A percentile compares a stretch with the other conserved stretches of the same genome.
phyloP scores from a whole-genome alignment of 2,888 invertebrate species.

The Globia sparganii region DNA sequence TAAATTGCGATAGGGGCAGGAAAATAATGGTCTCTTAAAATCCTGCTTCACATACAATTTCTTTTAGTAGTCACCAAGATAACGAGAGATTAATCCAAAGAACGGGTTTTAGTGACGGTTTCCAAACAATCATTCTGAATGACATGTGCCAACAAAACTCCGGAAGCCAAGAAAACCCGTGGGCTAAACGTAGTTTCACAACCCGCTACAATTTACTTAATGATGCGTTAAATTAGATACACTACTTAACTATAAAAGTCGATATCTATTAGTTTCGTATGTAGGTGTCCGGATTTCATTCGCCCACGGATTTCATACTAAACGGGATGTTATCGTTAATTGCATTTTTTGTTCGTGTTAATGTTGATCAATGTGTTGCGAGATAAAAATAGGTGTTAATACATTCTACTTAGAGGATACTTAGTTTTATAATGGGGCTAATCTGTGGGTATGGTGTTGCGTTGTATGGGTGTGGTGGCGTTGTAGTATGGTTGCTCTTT shows the following conservation, averaged over 20 bases:
- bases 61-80: neutral
- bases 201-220: slow-evolving; percentile 62
- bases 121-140: slow-evolving; percentile 16
- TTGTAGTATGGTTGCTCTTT: neutral
- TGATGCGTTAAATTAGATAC: slow-evolving; percentile 66
- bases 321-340: slow-evolving; percentile 61
- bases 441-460: neutral
- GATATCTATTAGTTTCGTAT: slow-evolving; percentile 60
- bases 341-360: slow-evolving; percentile 58
- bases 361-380: slow-evolving; percentile 57
- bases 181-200: slow-evolving; percentile 57
- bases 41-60: neutral
- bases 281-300: slow-evolving; percentile 60
- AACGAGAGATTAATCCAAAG: neutral
- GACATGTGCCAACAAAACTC: slow-evolving; percentile 29
- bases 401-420: slow-evolving; percentile 31
- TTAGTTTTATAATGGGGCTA: slow-evolving; percentile 17
- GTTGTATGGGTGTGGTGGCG: no score
- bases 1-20: no score
- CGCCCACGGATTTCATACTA: slow-evolving; percentile 61
- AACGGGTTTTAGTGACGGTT: neutral
- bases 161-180: slow-evolving; percentile 50
- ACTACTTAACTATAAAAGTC: slow-evolving; percentile 63
- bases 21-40: neutral
- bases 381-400: slow-evolving; percentile 49